A percentile compares a stretch with the other conserved stretches of the same genome.
phyloP scores from a whole-genome alignment of 2,888 invertebrate genomes.

The Synanthedon vespiformis region DNA sequence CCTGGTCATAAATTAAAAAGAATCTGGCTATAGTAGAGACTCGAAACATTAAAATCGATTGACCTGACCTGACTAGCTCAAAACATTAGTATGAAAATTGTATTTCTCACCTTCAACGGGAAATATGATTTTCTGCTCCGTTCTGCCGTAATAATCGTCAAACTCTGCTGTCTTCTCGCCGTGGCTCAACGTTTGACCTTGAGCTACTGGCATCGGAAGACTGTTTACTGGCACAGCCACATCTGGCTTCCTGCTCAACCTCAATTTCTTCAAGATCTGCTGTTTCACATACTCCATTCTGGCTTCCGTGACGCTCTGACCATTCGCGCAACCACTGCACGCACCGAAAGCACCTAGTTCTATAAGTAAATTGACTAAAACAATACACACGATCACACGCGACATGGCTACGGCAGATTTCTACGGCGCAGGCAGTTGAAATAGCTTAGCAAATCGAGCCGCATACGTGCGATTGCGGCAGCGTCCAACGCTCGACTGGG shows the following conservation, averaged over 20 bases:
- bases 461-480: constrained; percentile 39
- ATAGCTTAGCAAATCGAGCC: constrained; percentile 41
- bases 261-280: constrained; percentile 84
- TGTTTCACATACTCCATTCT: constrained; percentile 86
- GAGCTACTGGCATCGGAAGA: constrained; percentile 81
- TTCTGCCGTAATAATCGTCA: constrained; percentile 86
- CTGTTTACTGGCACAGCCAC: constrained; percentile 72
- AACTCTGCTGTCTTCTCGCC: constrained; percentile 70
- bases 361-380: constrained; percentile 41
- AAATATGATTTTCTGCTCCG: constrained; percentile 86
- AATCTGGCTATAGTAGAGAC: too few species aligned
- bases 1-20: too few species aligned
- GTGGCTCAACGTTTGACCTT: constrained; percentile 74
- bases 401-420: constrained; percentile 22
- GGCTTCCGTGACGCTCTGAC: constrained; percentile 68
- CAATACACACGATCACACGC: constrained; percentile 31
- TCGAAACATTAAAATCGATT: too few species aligned
- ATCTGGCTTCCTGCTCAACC: constrained; percentile 80
- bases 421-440: constrained; percentile 48
- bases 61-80: too few species aligned
- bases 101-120: constrained; percentile 77
- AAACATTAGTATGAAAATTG: not conserved
- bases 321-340: constrained; percentile 51
- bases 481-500: constrained; percentile 34
- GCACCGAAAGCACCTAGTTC: constrained; percentile 34